Base-by-base conservation (phyloP, 1,140 invertebrate species). In the Mactra quadrangularis region DNA sequence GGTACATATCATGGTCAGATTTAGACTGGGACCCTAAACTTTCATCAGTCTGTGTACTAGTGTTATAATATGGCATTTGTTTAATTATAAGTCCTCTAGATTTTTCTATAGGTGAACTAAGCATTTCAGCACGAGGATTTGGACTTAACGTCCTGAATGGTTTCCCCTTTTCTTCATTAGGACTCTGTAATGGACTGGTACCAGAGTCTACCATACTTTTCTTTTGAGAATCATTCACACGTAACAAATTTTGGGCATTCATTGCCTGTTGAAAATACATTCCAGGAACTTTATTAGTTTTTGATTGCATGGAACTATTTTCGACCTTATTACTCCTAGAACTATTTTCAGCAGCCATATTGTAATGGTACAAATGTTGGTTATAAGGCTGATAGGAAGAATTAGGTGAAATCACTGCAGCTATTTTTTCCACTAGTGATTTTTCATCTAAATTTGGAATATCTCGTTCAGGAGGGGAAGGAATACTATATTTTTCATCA, bases 381-480 rank as follows among this genome's bases (percentile, higher is more conserved):
- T 45, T 68, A 70, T 38, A 11, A 35, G 64, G 81, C 31, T 75
- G 64, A 50, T 41, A 59, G n/a, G 72, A 27, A 70, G 72, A 77
- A 47, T 52, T 41, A 11, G 83, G 75, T 6, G 83, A 78, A 47
- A 84, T 74, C 52, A 84, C 70, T 33, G 81, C 71, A 13, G 84
- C 77, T 59, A 85, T 85, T 77, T 87, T 87, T 33, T 88, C 70
- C 7, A 82, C 85, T 15, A 89, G 59, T 25, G 82, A 76, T 41
- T 85, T 85, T 45, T 82, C 60, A 27, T 88, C 86, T 25, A 87
- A 45, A 64, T 83, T 85, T 33, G 94, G 68, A 94, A 94, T 57
- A 93, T 96, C 96, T 62, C 95, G 92, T 92, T 96, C 96, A 0
- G 96, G 96, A 1, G 96, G 96, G 41, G 96, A 96, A 13, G 96